Conservation (phyloP, 2,113 vertebrate genomes). For the Aphyosemion australe region DNA sequence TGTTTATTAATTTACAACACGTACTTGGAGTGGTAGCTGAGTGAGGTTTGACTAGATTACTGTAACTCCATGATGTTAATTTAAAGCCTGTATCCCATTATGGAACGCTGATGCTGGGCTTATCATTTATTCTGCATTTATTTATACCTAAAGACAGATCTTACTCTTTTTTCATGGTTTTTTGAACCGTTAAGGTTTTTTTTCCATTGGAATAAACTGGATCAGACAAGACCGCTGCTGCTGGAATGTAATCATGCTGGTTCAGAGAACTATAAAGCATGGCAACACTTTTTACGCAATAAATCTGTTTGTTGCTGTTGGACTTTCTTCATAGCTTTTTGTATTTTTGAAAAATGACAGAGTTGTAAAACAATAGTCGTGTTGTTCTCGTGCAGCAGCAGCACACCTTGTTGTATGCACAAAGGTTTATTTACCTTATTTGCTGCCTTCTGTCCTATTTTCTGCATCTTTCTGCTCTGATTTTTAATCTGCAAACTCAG, state of each 20-base stretch:
- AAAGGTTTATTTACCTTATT: background rate
- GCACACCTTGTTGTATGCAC: too few relatives aligned
- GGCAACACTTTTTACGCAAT: background rate
- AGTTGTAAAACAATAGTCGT: background rate
- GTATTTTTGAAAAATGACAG: background rate
- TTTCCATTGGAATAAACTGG: background rate
- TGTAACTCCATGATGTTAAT: too few relatives aligned
- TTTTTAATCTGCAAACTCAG: background rate
- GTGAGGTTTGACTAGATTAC: too few relatives aligned
- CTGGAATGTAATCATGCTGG: constrained; percentile 23
- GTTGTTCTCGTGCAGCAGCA: background rate
- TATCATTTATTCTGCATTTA: too few relatives aligned
- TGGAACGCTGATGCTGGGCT: too few relatives aligned
- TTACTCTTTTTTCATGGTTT: background rate
- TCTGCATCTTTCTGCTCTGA: background rate
- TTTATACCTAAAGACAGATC: background rate
- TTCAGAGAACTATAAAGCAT: background rate
- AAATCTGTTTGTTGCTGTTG: background rate
- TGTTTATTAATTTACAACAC: too few relatives aligned
- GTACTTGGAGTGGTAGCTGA: too few relatives aligned
- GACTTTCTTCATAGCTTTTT: background rate
- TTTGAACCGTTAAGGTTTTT: background rate
- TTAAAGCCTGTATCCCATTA: too few relatives aligned
- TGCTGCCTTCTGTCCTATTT: background rate
- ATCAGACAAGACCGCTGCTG: background rate